phyloP scores from a whole-genome alignment of 2,113 vertebrate species.

The Anarrhichthys ocellatus region DNA sequence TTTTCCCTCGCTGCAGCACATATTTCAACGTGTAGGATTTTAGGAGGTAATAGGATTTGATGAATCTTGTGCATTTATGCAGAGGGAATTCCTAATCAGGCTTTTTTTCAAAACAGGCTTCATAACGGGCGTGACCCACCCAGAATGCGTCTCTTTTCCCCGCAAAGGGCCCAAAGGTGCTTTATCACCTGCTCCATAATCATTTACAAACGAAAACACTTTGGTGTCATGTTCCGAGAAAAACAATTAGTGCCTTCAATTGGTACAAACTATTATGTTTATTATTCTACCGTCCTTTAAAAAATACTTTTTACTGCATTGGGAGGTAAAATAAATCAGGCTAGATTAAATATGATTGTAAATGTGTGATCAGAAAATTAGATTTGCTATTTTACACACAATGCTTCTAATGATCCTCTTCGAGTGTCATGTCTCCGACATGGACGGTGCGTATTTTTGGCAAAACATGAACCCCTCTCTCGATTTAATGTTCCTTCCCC shows the following conservation, averaged over 20 bases:
- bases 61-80: constrained; percentile 51
- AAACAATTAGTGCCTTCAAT: not conserved
- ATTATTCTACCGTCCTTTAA: not conserved
- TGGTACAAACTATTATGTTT: not conserved
- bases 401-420: not conserved
- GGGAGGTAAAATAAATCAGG: not conserved
- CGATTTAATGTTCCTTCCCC: not conserved
- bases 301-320: constrained; percentile 13
- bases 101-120: constrained; percentile 36
- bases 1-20: constrained; percentile 19
- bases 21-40: constrained; percentile 51
- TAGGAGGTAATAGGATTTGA: constrained; percentile 70
- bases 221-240: not conserved
- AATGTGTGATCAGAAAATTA: not conserved
- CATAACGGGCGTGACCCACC: constrained; percentile 72
- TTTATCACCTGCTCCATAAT: constrained; percentile 29
- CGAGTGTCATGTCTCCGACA: not conserved
- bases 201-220: not conserved
- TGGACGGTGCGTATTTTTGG: constrained; percentile 10
- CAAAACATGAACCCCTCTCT: not conserved
- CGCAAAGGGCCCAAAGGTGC: constrained; percentile 55
- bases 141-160: constrained; percentile 50
- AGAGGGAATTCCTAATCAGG: constrained; percentile 68
- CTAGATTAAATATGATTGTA: not conserved
- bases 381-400: not conserved